Base-by-base conservation (phyloP, 2,888 invertebrate genomes). In the Timandra comae region DNA sequence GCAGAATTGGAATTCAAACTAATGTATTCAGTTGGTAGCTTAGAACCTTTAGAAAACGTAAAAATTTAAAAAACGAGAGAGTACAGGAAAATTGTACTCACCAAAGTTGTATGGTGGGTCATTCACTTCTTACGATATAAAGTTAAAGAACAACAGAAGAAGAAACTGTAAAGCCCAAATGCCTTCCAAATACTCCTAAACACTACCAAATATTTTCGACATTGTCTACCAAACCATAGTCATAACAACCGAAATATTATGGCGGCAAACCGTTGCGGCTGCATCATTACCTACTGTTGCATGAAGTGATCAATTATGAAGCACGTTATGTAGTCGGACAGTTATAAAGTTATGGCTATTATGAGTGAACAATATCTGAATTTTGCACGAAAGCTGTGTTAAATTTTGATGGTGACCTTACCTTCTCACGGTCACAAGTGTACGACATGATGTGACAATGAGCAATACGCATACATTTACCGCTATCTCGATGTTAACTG, bases 401-500 rank as follows among this genome's bases (percentile, higher is more conserved):
- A 3, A 25, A 31, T 29, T 13, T 26, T 12, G 11, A 29, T 29
- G 26, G 7, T 31, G 41, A 48, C 39, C 34, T 43, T 43, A 40
- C 49, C 56, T 63, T 66, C 66, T 63, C 65, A 62, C 63, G 63
- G 52, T 43, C 49, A 33, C 35, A 22, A 33, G 37, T 24, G 30
- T 36, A 31, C 27, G 29, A 26, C 29, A 38, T 31, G 25, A 19
- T 38, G 42, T 44, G 47, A 58, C 56, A 61, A 59, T 52, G 50
- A 49, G 50, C 40, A 43, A 59, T 55, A 61, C 56, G 49, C 52
- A 58, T 55, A 56, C 51, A 33, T 56, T 43, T 56, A 66, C 72
- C 68, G 72, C 63, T 71, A 70, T 31, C 36, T n/a, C n/a, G 43
- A 50, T 35, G 30, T 19, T 57, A 66, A 66, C 59, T 56, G 58